Base-by-base conservation (phyloP, 2,888 invertebrate genomes). In the Lasioglossum oenotherae region DNA sequence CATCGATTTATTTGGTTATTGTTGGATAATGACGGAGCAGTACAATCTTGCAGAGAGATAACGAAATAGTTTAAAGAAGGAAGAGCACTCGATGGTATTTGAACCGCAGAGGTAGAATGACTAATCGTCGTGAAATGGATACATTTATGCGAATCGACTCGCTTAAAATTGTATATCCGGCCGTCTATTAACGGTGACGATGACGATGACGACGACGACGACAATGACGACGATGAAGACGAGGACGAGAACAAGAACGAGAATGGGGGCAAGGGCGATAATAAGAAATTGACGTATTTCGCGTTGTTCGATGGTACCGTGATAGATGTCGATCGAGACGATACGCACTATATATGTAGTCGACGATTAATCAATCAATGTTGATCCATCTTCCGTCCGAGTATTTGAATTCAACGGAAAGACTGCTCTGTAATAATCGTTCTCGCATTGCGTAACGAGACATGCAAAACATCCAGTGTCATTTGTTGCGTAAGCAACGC, bases 401-500 rank as follows among this genome's bases (percentile, higher is more conserved):
- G 80, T 78, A 82, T 86, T 78, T 73, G 77, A 82, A 86, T 85
- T 85, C 74, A 82, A 71, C 86, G 86, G 78, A 86, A 86, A 86
- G 86, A 74, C 60, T 82, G 86, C 86, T 80, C 82, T n/a, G 90
- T 84, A 92, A 91, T 92, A 93, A 93, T 92, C 91, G 89, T 92
- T 91, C 82, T 85, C 83, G 88, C 85, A 92, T 94, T 94, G 91
- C 91, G 92, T 90, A 94, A 94, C 92, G 89, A 84, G 35, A 91
- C 91, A 92, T 92, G 93, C 91, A 92, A 93, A 93, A 91, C 89
- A 89, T 92, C 86, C 91, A 91, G 92, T 92, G 91, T 89, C 92
- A 88, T 85, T 90, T 86, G 91, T 94, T 94, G 89, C 92, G 91
- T 92, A 94, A 94, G 91, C 90, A 91, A 92, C 90, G 89, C 92